A percentile compares a stretch with the other conserved stretches of the same genome.
These are phyloP conservation scores for Grammomys dolichurus DNA, from an alignment of 2,113 vertebrate genomes.

Conservation along the genomic window DNA sequence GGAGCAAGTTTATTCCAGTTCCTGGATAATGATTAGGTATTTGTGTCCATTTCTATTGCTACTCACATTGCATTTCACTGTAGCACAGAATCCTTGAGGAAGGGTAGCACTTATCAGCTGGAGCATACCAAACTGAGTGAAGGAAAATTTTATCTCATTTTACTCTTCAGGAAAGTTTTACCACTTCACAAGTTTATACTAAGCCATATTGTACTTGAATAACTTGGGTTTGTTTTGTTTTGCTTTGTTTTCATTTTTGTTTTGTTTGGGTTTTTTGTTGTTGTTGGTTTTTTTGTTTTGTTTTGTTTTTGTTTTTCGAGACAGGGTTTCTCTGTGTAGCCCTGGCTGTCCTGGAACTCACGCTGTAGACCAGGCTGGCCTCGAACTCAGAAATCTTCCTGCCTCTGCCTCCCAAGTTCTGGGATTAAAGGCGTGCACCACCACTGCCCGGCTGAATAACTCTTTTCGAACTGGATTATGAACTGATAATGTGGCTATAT, in stretches of 20 bases:
- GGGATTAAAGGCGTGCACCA: too few species aligned
- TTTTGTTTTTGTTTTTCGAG: too few species aligned
- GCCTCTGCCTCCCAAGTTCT: too few species aligned
- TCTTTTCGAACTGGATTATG: neutral
- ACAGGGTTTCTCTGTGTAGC: too few species aligned
- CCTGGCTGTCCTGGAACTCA: too few species aligned
- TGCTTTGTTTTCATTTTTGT: too few species aligned
- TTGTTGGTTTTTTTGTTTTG: too few species aligned
- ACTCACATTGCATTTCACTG: conserved; percentile 6
- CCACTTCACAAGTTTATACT: neutral
- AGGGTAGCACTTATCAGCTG: neutral
- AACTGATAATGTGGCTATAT: neutral
- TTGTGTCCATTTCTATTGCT: neutral
- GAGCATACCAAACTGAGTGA: neutral
- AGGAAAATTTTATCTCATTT: conserved; percentile 6
- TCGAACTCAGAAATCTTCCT: too few species aligned
- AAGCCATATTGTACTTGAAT: neutral
- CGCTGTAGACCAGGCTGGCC: too few species aligned
- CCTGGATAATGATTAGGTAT: neutral
- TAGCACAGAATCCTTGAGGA: neutral
- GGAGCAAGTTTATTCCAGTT: neutral
- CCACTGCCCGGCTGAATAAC: too few species aligned
- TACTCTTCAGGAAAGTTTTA: neutral
- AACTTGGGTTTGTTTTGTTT: neutral
- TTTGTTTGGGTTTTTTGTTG: too few species aligned